Conservation (phyloP, 2,888 invertebrate genomes). For the Scaptomyza flava region DNA sequence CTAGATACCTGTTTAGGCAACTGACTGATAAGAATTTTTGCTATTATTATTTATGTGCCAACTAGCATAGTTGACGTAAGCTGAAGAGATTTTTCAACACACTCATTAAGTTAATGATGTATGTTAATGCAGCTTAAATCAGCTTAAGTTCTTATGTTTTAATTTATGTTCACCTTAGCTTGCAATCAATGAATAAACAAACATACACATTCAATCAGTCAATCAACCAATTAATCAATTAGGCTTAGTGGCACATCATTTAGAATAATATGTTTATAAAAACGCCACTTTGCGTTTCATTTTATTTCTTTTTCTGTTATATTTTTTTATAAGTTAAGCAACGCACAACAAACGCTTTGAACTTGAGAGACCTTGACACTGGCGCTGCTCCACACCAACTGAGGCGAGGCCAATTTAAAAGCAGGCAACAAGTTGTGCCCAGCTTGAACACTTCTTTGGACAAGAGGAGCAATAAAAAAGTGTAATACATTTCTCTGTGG, state of each 20-base stretch:
- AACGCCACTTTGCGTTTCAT: conserved; percentile 22
- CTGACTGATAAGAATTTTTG: conserved; percentile 37
- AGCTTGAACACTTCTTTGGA: conserved; percentile 72
- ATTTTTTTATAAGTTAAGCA: conserved; percentile 19
- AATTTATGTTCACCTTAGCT: conserved; percentile 24
- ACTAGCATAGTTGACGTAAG: conserved; percentile 14
- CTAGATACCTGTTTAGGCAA: conserved; percentile 30
- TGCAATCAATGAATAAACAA: conserved; percentile 25
- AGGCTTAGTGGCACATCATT: conserved; percentile 45
- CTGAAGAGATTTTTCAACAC: not conserved
- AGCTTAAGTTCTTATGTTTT: conserved; percentile 22
- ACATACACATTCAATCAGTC: conserved; percentile 14
- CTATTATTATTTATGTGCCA: conserved; percentile 14
- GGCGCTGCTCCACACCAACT: conserved; percentile 84
- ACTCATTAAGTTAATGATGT: conserved; percentile 2
- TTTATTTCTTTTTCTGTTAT: conserved; percentile 24
- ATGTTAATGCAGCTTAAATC: conserved; percentile 35
- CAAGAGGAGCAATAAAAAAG: conserved; percentile 66
- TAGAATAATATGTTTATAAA: conserved; percentile 17
- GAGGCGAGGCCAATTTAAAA: conserved; percentile 59
- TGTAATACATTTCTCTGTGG: conserved; percentile 64
- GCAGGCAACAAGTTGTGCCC: conserved; percentile 70
- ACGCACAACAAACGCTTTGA: conserved; percentile 67
- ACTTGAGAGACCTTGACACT: conserved; percentile 85
- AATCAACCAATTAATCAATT: conserved; percentile 46